Evolutionary conservation across 2,888 invertebrate genomes (phyloP), one percentile per base, ranked within the genome.

Genomic region (Mimachlamys varia): DNA sequence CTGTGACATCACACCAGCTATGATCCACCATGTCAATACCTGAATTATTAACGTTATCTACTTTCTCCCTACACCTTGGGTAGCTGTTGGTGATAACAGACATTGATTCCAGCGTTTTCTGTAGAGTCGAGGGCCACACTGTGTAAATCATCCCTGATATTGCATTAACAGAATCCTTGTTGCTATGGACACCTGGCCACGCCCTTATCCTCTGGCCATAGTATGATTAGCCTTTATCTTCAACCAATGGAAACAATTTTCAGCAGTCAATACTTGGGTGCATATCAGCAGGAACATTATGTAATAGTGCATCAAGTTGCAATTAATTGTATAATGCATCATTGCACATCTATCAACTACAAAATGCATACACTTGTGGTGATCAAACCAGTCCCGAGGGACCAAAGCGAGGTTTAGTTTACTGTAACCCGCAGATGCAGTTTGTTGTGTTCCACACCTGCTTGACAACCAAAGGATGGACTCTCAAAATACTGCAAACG

Each of bases 401-500:
- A 76, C 76, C 76, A 76, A 76, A 27, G 76, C 13, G 76, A 76
- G 76, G 76, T 33, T 76, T 5, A 33, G 76, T 76, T 76, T 76
- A 76, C 10, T 76, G 76, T 76, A 27, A 27, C 76, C 76, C 10
- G 27, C 17, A 76, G 76, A 19, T 33, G 27, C 17, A 33, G 1
- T 76, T 76, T 76, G 76, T 76, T 76, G 76, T 33, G 33, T 76
- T 76, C n/a, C 76, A 76, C 76, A 76, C 76, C 76, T 76, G 76
- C 76, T 15, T 76, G 27, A 76, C 76, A 76, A 76, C 76, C 33
- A 76, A 33, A 12, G 33, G 0, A 27, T 76, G 76, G 76, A 76
- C 12, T 5, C 76, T 27, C 22, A 58, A 58, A 19, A 27, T 15
- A 33, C 22, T 7, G 76, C 10, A 27, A 22, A 33, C 76, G 27